These are phyloP conservation scores for Entomyzon cyanotis DNA, from an alignment of 2,113 vertebrate species.

Conservation along the genomic window DNA sequence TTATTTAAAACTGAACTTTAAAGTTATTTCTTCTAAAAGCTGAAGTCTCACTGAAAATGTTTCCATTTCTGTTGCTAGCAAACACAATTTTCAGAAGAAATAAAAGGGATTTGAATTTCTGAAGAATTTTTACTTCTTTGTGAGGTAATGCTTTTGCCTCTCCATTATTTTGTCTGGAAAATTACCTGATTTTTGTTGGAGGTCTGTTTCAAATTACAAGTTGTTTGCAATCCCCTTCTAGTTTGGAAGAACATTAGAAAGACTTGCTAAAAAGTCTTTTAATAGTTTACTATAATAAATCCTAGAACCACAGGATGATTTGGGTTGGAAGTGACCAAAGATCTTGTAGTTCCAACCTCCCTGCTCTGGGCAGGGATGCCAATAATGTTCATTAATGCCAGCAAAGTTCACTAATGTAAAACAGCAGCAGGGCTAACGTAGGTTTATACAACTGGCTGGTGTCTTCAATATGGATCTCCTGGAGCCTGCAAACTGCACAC, in stretches of 20 bases:
- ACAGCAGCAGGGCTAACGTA: not conserved
- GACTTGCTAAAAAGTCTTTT: not conserved
- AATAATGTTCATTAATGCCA: not conserved
- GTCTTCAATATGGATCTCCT: not conserved
- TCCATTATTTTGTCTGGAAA: not conserved
- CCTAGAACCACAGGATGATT: not conserved
- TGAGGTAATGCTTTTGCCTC: not conserved
- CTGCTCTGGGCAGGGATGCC: not conserved
- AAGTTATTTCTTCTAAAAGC: not conserved
- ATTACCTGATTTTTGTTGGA: not conserved
- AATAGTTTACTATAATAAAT: not conserved
- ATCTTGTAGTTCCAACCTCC: not conserved
- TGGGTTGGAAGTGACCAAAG: not conserved
- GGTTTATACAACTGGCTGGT: not conserved
- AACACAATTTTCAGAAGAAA: not conserved
- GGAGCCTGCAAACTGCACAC: not conserved
- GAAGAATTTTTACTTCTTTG: not conserved
- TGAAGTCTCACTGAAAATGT: not conserved
- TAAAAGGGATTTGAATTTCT: not conserved
- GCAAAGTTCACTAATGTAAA: not conserved
- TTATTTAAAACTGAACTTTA: not conserved
- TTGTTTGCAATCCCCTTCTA: not conserved
- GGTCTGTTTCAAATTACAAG: not conserved
- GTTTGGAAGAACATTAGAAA: not conserved
- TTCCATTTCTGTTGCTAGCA: not conserved